These are phyloP conservation scores for Knipowitschia caucasica DNA, from an alignment of 2,797 vertebrate species.

Conservation along the genomic window DNA sequence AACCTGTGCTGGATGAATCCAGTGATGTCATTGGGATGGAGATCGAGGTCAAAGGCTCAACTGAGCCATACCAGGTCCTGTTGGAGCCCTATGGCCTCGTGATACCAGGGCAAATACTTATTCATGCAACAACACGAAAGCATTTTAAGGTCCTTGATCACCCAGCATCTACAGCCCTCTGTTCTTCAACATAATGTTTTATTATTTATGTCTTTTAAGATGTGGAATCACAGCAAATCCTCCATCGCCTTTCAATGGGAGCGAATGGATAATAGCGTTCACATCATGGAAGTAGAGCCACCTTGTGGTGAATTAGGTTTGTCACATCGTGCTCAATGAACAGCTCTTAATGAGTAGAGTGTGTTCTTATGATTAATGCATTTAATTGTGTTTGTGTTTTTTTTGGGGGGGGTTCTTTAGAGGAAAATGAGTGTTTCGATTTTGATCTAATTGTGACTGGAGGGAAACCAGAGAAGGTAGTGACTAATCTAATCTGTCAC, in stretches of 20 bases:
- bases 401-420: too few species aligned
- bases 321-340: conserved; percentile 11
- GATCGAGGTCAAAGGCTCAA: conserved; percentile 86
- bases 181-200: not conserved
- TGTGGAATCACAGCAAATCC: conserved; percentile 93
- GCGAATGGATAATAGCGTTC: conserved; percentile 53
- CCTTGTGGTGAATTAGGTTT: conserved; percentile 82
- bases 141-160: conserved; percentile 77
- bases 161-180: not conserved
- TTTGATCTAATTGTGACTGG: conserved; percentile 82
- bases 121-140: conserved; percentile 74
- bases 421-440: conserved; percentile 72
- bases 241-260: conserved; percentile 84
- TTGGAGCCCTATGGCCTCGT: conserved; percentile 86
- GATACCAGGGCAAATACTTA: conserved; percentile 83
- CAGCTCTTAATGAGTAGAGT: too few species aligned
- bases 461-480: conserved; percentile 70
- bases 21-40: conserved; percentile 80
- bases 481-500: conserved; percentile 74
- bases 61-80: conserved; percentile 80
- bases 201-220: conserved; percentile 67
- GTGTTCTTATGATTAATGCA: not conserved
- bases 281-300: conserved; percentile 86
- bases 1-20: conserved; percentile 42
- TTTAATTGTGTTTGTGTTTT: not conserved